Percentiles rank a stretch among this genome's conserved stretches.
phyloP scores from a whole-genome alignment of 2,888 invertebrate species.

The Ellobium chinense region DNA sequence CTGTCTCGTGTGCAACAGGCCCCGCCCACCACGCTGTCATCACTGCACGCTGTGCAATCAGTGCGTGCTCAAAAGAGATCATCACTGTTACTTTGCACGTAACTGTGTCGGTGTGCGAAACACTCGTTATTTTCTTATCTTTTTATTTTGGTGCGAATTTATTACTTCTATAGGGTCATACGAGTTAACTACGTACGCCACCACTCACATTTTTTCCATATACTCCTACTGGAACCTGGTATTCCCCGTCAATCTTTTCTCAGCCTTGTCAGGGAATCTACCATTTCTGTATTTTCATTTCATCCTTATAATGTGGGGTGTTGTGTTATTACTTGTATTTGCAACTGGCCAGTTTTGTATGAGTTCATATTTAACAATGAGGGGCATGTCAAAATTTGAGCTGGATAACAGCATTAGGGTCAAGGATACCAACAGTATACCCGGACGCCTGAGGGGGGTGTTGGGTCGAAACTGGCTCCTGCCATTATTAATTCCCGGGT shows the following conservation, averaged over 20 bases:
- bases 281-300: constrained; percentile 51
- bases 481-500: constrained; percentile 68
- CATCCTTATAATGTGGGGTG: constrained; percentile 59
- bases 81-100: constrained; percentile 75
- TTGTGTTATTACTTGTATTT: constrained; percentile 58
- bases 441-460: constrained; percentile 59
- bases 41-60: constrained; percentile 71
- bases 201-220: constrained; percentile 46
- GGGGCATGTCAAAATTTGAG: constrained; percentile 70
- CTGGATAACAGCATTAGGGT: constrained; percentile 61
- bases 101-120: constrained; percentile 73
- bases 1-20: constrained; percentile 66
- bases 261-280: constrained; percentile 57
- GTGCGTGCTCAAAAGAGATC: constrained; percentile 75
- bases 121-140: constrained; percentile 72
- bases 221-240: constrained; percentile 59
- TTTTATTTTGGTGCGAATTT: constrained; percentile 67
- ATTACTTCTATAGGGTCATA: constrained; percentile 58
- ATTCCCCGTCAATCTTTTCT: constrained; percentile 59
- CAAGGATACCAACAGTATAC: constrained; percentile 51
- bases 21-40: constrained; percentile 73
- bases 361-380: constrained; percentile 50
- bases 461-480: constrained; percentile 70
- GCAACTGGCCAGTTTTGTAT: constrained; percentile 58
- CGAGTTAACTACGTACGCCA: constrained; percentile 52